phyloP scores from a whole-genome alignment of 2,797 vertebrate species.

The Mus caroli region DNA sequence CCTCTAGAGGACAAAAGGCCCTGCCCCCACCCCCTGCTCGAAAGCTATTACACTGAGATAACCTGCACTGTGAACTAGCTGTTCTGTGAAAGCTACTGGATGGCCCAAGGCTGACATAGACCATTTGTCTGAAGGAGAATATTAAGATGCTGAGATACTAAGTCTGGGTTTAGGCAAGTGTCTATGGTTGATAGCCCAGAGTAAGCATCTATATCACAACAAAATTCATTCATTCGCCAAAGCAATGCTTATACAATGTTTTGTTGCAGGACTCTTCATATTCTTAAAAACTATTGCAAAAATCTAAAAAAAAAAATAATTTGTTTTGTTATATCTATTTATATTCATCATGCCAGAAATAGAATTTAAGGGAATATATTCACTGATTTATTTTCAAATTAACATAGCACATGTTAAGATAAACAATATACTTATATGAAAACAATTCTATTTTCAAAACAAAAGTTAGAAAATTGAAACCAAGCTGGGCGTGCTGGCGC shows the following conservation, averaged over 20 bases:
- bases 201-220: background rate
- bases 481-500: background rate
- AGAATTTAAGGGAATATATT: slow-evolving; percentile 11
- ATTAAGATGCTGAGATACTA: background rate
- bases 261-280: background rate
- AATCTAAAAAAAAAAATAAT: background rate
- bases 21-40: background rate
- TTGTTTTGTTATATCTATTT: slow-evolving; percentile 24
- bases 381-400: slow-evolving; percentile 54
- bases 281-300: slow-evolving; percentile 29
- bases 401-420: slow-evolving; percentile 46
- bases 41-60: slow-evolving; percentile 24
- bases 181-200: background rate
- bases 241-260: slow-evolving; percentile 22
- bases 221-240: slow-evolving; percentile 24
- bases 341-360: slow-evolving; percentile 53
- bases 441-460: slow-evolving; percentile 50
- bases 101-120: background rate
- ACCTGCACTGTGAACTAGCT: slow-evolving; percentile 15
- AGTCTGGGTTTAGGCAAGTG: slow-evolving; percentile 36
- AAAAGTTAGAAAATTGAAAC: background rate
- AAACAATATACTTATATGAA: slow-evolving; percentile 46
- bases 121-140: slow-evolving; percentile 48
- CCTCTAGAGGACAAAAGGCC: slow-evolving; percentile 35
- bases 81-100: slow-evolving; percentile 12